Evolutionary conservation across 2,797 vertebrate genomes (phyloP).

Genomic region (Streptopelia turtur): DNA sequence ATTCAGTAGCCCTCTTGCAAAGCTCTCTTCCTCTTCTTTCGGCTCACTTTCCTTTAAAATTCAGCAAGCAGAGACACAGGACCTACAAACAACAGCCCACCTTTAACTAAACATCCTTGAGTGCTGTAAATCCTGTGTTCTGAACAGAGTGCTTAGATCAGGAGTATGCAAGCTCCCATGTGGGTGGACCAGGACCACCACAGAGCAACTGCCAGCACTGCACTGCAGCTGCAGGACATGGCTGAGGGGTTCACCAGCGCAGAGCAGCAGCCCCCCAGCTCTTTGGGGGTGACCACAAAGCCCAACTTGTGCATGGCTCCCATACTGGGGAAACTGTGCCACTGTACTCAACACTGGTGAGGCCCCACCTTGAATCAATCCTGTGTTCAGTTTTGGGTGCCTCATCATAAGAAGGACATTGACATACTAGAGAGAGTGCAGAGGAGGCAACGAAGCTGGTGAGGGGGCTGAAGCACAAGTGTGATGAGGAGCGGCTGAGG

Average conservation of each 20-base stretch:
- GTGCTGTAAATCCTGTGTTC: neutral
- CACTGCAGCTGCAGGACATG: neutral
- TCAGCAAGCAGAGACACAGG: neutral
- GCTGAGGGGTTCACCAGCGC: neutral
- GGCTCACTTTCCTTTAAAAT: neutral
- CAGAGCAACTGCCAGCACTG: neutral
- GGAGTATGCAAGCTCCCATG: accelerated
- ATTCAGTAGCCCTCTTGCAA: neutral
- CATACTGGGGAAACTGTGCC: neutral
- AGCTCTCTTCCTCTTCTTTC: neutral
- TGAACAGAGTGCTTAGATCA: neutral
- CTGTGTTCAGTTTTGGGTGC: too few relatives aligned
- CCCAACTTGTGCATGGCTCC: neutral
- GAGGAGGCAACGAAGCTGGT: too few relatives aligned
- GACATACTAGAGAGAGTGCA: too few relatives aligned
- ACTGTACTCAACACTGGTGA: too few relatives aligned
- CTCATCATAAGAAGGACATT: too few relatives aligned
- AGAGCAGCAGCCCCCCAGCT: neutral
- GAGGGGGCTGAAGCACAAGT: too few relatives aligned
- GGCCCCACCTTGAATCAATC: too few relatives aligned
- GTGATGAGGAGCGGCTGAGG: too few relatives aligned
- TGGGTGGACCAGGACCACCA: neutral
- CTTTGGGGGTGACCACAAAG: neutral
- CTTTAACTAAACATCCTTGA: neutral
- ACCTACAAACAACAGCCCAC: neutral